Evolutionary conservation across 2,888 invertebrate genomes (phyloP).

Genomic region (Scaptomyza polygonia): DNA sequence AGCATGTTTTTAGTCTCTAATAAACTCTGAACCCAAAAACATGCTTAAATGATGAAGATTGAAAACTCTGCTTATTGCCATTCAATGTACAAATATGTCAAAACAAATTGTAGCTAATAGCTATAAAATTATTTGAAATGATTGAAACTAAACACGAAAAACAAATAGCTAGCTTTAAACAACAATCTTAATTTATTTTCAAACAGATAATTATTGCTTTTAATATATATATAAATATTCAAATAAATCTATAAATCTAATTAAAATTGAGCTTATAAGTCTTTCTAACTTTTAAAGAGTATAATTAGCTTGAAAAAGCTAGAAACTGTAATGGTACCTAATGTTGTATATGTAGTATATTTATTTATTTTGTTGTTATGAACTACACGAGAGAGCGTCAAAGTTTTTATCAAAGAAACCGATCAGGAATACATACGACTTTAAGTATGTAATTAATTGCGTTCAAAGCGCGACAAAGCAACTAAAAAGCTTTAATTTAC

Average conservation of each 20-base stretch:
- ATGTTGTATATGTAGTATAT: constrained; percentile 20
- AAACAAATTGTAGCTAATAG: no score
- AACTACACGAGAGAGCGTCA: constrained; percentile 17
- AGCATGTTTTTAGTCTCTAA: no score
- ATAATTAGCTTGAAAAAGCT: neutral
- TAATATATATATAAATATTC: no score
- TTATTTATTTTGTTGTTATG: constrained; percentile 30
- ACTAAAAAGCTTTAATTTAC: constrained; percentile 16
- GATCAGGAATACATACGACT: constrained; percentile 45
- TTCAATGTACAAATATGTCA: no score
- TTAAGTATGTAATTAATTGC: constrained; percentile 41
- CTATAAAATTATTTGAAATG: no score
- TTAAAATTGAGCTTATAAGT: no score
- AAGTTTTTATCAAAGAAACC: constrained; percentile 48
- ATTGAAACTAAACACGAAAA: no score
- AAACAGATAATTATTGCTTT: no score
- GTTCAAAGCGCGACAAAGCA: constrained; percentile 21
- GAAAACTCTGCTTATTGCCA: neutral
- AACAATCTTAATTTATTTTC: no score
- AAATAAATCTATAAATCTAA: no score
- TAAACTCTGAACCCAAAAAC: no score
- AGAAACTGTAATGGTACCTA: constrained; percentile 12
- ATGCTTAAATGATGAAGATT: neutral
- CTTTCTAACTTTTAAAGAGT: neutral
- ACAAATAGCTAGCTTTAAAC: no score